These are phyloP conservation scores for Nebria brevicollis DNA, from an alignment of 2,888 invertebrate species.

Conservation along the genomic window DNA sequence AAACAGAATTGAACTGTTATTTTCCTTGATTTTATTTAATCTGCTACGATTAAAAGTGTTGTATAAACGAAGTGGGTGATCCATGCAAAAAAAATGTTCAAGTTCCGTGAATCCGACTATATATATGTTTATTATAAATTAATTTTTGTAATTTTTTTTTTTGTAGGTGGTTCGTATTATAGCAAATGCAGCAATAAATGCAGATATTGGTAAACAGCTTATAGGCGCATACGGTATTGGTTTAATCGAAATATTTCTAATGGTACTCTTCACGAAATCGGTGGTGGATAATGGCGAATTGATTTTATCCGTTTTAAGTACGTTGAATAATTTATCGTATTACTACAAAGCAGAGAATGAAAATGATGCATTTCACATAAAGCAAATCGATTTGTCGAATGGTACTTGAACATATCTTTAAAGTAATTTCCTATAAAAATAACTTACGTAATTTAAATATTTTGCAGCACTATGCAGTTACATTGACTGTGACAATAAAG, in stretches of 20 bases:
- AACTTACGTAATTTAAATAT: conserved; percentile 27
- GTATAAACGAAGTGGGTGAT: too few relatives aligned
- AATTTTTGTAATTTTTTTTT: conserved; percentile 41
- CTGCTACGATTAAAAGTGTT: too few relatives aligned
- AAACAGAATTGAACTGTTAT: too few relatives aligned
- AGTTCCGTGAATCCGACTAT: too few relatives aligned
- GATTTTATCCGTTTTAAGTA: conserved; percentile 80
- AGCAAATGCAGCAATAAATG: conserved; percentile 84
- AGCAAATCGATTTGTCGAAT: conserved; percentile 65
- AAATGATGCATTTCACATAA: conserved; percentile 63
- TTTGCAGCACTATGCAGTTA: conserved; percentile 63
- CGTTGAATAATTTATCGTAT: conserved; percentile 86
- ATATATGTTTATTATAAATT: conserved; percentile 4
- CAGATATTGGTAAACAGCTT: conserved; percentile 77
- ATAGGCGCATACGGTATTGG: conserved; percentile 61
- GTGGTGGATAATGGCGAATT: conserved; percentile 75
- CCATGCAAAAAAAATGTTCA: too few relatives aligned
- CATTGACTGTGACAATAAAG: conserved; percentile 62
- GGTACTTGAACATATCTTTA: conserved; percentile 55
- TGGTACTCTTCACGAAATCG: conserved; percentile 63
- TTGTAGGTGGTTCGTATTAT: conserved; percentile 80
- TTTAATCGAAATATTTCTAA: conserved; percentile 62
- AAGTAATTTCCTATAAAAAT: neutral
- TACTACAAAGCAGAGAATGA: conserved; percentile 68
- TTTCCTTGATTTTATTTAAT: too few relatives aligned